These are phyloP conservation scores for Aradus depressus DNA, from an alignment of 2,888 invertebrate genomes.

Conservation along the genomic window DNA sequence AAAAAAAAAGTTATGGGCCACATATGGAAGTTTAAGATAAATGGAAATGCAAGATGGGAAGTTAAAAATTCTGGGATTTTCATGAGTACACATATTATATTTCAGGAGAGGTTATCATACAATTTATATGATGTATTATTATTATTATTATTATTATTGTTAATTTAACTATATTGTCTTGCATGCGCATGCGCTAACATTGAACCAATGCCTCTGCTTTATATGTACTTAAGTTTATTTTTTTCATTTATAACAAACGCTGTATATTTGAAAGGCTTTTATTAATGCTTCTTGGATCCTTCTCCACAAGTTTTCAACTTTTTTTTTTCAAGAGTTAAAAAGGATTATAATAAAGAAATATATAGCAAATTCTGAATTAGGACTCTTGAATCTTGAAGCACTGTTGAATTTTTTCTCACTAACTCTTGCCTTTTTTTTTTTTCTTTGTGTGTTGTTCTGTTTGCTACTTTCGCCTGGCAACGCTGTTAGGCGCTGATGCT, in stretches of 20 bases:
- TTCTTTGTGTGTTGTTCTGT: slow-evolving; percentile 22
- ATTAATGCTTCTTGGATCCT: slow-evolving; percentile 29
- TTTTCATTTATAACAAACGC: slow-evolving; percentile 11
- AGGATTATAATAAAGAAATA: neutral
- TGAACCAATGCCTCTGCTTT: slow-evolving; percentile 13
- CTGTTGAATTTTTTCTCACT: slow-evolving; percentile 20
- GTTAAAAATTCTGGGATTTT: no score
- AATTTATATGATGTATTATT: no score
- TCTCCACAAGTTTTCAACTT: slow-evolving; percentile 29
- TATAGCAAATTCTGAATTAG: slow-evolving; percentile 1
- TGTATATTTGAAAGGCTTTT: slow-evolving; percentile 22
- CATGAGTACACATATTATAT: no score
- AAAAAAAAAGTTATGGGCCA: no score
- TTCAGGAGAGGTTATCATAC: no score
- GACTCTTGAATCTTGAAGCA: slow-evolving; percentile 15
- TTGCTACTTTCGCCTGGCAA: slow-evolving; percentile 17
- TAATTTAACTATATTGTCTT: no score
- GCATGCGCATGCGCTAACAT: slow-evolving; percentile 21
- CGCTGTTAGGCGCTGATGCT: slow-evolving; percentile 26
- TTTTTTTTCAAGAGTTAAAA: slow-evolving; percentile 4
- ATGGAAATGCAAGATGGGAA: no score
- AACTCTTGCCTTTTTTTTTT: slow-evolving; percentile 23
- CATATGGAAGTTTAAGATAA: no score
- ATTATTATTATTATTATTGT: no score
- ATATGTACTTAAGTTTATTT: slow-evolving; percentile 4